These are phyloP conservation scores for Pangasius mekongensis DNA, from an alignment of 2,797 vertebrate species.

Conservation along the genomic window DNA sequence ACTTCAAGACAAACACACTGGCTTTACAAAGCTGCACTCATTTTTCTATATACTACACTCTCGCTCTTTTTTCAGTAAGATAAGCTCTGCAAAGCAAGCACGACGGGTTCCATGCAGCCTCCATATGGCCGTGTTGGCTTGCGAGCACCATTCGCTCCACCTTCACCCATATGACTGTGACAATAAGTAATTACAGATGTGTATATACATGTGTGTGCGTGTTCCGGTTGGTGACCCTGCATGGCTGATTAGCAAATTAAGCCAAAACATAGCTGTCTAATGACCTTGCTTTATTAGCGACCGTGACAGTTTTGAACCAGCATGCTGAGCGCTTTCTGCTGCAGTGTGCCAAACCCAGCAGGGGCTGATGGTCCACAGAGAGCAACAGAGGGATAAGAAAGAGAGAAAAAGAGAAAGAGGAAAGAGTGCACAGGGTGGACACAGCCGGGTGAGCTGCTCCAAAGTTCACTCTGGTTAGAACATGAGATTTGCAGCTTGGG, in stretches of 20 bases:
- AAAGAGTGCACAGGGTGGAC: slow-evolving; percentile 33
- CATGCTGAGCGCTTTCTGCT: slow-evolving; percentile 44
- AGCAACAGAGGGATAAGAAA: slow-evolving; percentile 27
- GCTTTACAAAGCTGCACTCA: not conserved
- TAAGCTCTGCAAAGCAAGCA: slow-evolving; percentile 81
- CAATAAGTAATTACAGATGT: slow-evolving; percentile 73
- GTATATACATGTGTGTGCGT: slow-evolving; percentile 38
- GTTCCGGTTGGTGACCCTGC: slow-evolving; percentile 58
- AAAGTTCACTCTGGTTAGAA: slow-evolving; percentile 56
- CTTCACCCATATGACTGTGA: slow-evolving; percentile 81
- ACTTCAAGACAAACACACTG: slow-evolving; percentile 1
- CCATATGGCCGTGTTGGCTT: slow-evolving; percentile 79
- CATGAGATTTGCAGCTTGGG: slow-evolving; percentile 54
- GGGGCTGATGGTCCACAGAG: slow-evolving; percentile 24
- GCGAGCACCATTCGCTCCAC: slow-evolving; percentile 74
- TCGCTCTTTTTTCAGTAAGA: slow-evolving; percentile 73
- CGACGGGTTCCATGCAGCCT: slow-evolving; percentile 84
- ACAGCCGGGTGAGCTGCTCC: slow-evolving; percentile 51
- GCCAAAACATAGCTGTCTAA: slow-evolving; percentile 58
- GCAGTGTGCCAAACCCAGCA: slow-evolving; percentile 19
- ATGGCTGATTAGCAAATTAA: slow-evolving; percentile 60
- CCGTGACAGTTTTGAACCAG: slow-evolving; percentile 48
- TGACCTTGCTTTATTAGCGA: slow-evolving; percentile 60
- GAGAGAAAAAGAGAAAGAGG: slow-evolving; percentile 11
- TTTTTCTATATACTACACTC: not conserved